Evolutionary conservation across 2,797 vertebrate species (phyloP), one percentile per base, ranked within the genome.

Genomic region (Crenichthys baileyi): DNA sequence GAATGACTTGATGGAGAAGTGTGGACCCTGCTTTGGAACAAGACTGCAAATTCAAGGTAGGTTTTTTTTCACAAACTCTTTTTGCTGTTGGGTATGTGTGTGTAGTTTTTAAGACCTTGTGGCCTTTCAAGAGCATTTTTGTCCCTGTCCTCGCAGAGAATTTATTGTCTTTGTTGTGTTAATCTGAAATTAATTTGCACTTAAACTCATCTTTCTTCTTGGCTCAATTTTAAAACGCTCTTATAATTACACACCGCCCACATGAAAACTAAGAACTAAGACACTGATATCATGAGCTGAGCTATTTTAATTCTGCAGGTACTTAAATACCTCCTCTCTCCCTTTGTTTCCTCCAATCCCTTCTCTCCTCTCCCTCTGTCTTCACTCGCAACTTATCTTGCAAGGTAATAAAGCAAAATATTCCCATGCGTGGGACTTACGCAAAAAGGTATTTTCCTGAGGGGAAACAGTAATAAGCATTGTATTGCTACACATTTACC

Each of bases 151-250:
- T 96, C 92, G 91, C 96, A 93, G 94, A 97, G 96, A 97, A 97
- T 96, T 95, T 96, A 97, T 97, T 96, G 97, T 96, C 97, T 98
- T 98, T 98, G 97, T 98, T 98, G 97, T 98, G 97, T 95, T 99
- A 97, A 99, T 98, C 97, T 98, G 96, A 98, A 98, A 98, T 98
- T 98, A 98, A 99, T 99, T 99, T 98, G 96, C 97, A 97, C 97
- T 98, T 98, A 96, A 98, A 98, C 97, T 96, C 96, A 96, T 97
- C 97, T 98, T 98, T 99, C 97, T 97, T 97, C 97, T 96, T 95
- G 96, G 96, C 96, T 97, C 96, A 97, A 97, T 99, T 98, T 97
- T 97, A 94, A 93, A 97, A 97, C 95, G 94, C 93, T 88, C 94
- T 96, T 96, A 97, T 99, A 97, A 98, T 98, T 97, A 97, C 94